These are phyloP conservation scores for Gallirallus australis DNA, from an alignment of 2,797 vertebrate genomes.

Conservation along the genomic window DNA sequence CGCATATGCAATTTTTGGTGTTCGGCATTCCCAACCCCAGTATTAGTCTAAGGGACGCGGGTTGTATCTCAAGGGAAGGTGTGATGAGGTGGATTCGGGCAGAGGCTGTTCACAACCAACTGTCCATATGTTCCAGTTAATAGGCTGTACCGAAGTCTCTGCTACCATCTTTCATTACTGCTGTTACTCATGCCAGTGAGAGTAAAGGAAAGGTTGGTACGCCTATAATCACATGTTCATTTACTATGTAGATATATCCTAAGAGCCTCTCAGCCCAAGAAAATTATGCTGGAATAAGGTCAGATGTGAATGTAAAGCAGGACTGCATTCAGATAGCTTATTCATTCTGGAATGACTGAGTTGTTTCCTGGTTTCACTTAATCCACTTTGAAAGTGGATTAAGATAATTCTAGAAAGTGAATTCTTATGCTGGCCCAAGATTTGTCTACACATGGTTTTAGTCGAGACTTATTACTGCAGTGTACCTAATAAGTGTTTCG, in stretches of 20 bases:
- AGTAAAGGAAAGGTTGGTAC: constrained; percentile 35
- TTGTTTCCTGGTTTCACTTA: constrained; percentile 46
- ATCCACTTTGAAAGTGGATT: constrained; percentile 44
- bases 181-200: constrained; percentile 52
- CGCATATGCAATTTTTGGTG: neutral
- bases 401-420: constrained; percentile 43
- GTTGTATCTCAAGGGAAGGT: neutral
- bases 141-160: neutral
- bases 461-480: neutral
- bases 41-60: neutral
- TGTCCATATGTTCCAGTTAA: neutral
- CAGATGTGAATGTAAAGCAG: constrained; percentile 1
- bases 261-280: constrained; percentile 29
- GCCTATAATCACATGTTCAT: constrained; percentile 43
- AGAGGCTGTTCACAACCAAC: neutral
- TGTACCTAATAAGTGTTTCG: neutral
- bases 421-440: neutral
- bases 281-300: constrained; percentile 24
- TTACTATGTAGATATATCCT: constrained; percentile 58
- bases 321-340: neutral
- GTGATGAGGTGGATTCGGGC: neutral
- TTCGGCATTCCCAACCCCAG: neutral
- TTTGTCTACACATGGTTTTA: constrained; percentile 25
- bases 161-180: constrained; percentile 59
- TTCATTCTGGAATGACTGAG: neutral